Evolutionary conservation across 1,140 invertebrate species (phyloP).

Genomic region (Nymphalis io): DNA sequence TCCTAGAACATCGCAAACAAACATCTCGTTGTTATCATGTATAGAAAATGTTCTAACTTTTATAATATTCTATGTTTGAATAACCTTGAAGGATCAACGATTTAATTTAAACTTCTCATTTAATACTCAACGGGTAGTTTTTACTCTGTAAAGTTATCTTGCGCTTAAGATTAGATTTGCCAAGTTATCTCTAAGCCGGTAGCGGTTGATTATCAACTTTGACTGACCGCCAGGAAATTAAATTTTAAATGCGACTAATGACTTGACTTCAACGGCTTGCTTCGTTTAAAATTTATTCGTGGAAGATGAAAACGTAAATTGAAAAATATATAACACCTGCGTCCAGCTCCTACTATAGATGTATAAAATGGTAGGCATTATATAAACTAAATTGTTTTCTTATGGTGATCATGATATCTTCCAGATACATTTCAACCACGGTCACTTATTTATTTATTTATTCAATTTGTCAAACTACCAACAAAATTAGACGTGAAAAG

Average conservation of each 20-base stretch:
- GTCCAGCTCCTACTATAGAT: not conserved
- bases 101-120: not conserved
- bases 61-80: not conserved
- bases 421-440: too few species aligned
- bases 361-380: too few species aligned
- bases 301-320: not conserved
- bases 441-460: too few species aligned
- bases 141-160: conserved; percentile 1
- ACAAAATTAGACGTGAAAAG: too few species aligned
- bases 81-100: not conserved
- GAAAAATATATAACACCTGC: not conserved
- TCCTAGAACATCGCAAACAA: too few species aligned
- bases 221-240: conserved; percentile 21
- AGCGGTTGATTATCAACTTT: conserved; percentile 9
- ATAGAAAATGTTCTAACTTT: too few species aligned
- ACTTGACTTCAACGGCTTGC: conserved; percentile 14
- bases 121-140: not conserved
- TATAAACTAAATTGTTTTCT: too few species aligned
- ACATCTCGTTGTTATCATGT: too few species aligned
- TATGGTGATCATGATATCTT: too few species aligned
- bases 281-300: conserved; percentile 3
- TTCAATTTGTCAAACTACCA: too few species aligned
- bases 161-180: conserved; percentile 7
- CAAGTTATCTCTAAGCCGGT: conserved; percentile 13
- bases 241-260: conserved; percentile 19